A percentile compares a stretch with the other conserved stretches of the same genome.
Conservation (phyloP, 2,113 vertebrate species). For the Thunnus maccoyii region DNA sequence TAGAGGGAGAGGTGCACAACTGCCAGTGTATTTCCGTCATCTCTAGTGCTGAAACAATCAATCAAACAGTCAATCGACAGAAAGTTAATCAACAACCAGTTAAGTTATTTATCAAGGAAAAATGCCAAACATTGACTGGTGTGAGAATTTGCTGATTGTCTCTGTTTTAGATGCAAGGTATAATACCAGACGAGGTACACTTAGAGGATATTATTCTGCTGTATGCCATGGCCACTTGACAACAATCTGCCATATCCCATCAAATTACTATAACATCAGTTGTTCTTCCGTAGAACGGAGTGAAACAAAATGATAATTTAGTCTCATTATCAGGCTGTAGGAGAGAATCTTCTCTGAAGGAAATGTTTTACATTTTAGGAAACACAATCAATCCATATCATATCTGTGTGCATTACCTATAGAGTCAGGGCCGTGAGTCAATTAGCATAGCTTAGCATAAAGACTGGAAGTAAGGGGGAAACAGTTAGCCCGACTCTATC, state of each 20-base stretch:
- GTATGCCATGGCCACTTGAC: slow-evolving; percentile 25
- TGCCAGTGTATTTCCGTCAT: slow-evolving; percentile 37
- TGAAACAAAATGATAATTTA: background rate
- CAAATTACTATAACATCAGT: background rate
- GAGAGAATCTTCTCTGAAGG: background rate
- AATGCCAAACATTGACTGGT: slow-evolving; percentile 17
- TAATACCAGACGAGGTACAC: background rate
- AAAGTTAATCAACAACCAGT: slow-evolving; percentile 18
- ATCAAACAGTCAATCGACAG: slow-evolving; percentile 8
- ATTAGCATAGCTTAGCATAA: slow-evolving; percentile 6
- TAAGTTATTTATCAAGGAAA: slow-evolving; percentile 20
- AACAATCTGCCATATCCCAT: background rate
- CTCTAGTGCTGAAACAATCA: slow-evolving; percentile 37
- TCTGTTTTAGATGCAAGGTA: background rate
- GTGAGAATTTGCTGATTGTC: background rate
- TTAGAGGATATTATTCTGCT: background rate
- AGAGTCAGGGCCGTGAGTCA: background rate
- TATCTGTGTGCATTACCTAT: background rate
- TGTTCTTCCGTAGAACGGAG: background rate
- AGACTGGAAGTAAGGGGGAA: background rate
- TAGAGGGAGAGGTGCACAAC: slow-evolving; percentile 1
- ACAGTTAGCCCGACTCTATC: background rate
- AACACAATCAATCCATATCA: background rate
- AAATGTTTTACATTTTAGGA: too few relatives aligned
- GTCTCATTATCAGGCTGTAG: background rate